Conservation (phyloP, 1,140 invertebrate genomes). For the Chionoecetes opilio region DNA sequence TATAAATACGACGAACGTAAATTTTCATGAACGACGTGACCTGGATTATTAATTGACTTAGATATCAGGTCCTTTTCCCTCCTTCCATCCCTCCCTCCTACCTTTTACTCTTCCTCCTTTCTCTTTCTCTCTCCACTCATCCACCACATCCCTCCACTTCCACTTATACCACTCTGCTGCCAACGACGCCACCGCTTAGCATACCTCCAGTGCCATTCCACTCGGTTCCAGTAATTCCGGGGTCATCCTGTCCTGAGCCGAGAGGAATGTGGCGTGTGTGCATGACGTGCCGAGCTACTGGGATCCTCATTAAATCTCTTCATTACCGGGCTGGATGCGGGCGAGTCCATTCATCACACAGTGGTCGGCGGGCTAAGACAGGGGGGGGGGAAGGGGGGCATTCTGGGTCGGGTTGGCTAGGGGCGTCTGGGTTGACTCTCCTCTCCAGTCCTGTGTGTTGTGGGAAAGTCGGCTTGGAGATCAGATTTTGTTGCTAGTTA, state of each 20-base stretch:
- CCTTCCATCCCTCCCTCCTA: neutral
- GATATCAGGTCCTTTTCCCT: neutral
- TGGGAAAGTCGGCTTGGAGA: neutral
- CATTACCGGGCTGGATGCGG: slow-evolving; percentile 55
- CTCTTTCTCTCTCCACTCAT: neutral
- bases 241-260: slow-evolving; percentile 14
- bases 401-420: neutral
- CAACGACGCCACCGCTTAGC: neutral
- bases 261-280: slow-evolving; percentile 41
- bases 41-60: neutral
- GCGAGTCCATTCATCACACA: slow-evolving; percentile 58
- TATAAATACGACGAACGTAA: neutral
- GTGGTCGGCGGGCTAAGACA: neutral
- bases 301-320: slow-evolving; percentile 72
- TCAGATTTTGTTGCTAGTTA: no score
- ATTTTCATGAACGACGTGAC: slow-evolving; percentile 18
- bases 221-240: neutral
- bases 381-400: neutral
- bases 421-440: neutral
- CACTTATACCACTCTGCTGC: neutral
- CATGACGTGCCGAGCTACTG: slow-evolving; percentile 57
- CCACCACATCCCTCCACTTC: neutral
- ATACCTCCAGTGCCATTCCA: neutral
- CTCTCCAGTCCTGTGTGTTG: neutral
- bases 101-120: neutral